Base-by-base conservation (phyloP, 2,797 vertebrate genomes). In the Fratercula arctica region DNA sequence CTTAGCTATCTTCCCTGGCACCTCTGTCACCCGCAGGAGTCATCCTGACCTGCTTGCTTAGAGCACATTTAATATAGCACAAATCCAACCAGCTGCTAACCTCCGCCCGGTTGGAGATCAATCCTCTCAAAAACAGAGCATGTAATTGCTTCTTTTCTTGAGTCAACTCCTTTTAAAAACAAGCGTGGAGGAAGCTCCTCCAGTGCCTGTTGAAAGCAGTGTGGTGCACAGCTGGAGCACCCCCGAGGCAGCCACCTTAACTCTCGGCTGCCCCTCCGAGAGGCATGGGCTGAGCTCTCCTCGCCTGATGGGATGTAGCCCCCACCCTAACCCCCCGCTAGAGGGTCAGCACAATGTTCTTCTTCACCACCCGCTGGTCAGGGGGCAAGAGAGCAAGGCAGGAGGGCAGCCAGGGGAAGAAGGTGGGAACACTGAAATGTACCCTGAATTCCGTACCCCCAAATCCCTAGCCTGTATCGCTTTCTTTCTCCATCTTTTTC, bases 271-370 rank as follows among this genome's bases (percentile, higher is more conserved):
- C 4, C 15, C 16, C 28, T 53, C 37, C 0, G 4, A 37, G 48
- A 31, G 19, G 6, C 12, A 70, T 16, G 13, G 23, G 8, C 3
- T 78, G 33, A 78, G 35, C 5, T 31, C 8, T 78, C 7, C 59
- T 13, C 0, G 0, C 25, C 11, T 13, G 4, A 21, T 1, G 7
- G 54, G 33, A 33, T 5, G 6, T 35, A 89, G 20, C 14, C 8
- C 16, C 3, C 12, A 45, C 28, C 29, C 14, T 28, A 25, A 5
- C 28, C 19, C 41, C 24, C 19, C 16, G 4, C 31, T 46, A 79
- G 54, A 79, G 15, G 23, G 13, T 46, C 29, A 80, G 54, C 13
- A 64, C 64, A 69, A 46, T 9, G n/a, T 41, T 29, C 29, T 20
- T 53, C 57, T 77, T 63, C 13, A 50, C 9, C 12, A 70, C 10